Base-by-base conservation (phyloP, 1,140 invertebrate genomes). In the Steinernema khuongi region DNA sequence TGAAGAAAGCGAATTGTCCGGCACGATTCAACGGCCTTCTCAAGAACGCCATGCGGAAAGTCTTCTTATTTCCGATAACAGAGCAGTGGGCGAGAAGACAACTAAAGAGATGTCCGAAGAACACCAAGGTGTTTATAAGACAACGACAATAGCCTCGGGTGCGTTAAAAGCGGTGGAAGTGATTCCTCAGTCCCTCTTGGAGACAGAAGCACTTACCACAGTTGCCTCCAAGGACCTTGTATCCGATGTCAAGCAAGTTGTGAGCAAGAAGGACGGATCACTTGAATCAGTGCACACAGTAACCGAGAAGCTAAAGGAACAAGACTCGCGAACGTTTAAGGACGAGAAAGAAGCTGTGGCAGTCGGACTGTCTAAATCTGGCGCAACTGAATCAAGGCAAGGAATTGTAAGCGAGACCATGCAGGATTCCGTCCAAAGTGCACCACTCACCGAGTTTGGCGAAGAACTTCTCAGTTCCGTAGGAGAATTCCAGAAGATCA, bases 191-290 rank as follows among this genome's bases (percentile, higher is more conserved):
- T 41, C n/a, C 7, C 36, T 41, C 7, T 41, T 41, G 36, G 36
- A 36, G 26, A 67, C 17, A 22, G 43, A 43, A 60, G 32, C 29
- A 18, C 28, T 72, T 0, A 72, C 32, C 28, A 43, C 71, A 18
- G n/a, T 32, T 31, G 71, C 71, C 28, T 31, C 71, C 17, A 66
- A 26, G 22, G 71, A 66, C 30, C 66, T 32, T n/a, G n/a, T n/a
- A n/a, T n/a, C n/a, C n/a, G n/a, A 72, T 43, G 71, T 67, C 11
- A 26, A 33, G 0, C 66, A 28, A 7, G 71, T 68, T 22, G 30
- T 67, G 66, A 73, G 60, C 44, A 17, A 43, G 50, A 68, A 32
- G 1, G 72, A 73, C 33, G 41, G 36, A 0, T 11, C n/a, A 7
- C n/a, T 7, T 41, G 36, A n/a, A n/a, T n/a, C n/a, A 41, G 36